Evolutionary conservation across 1,140 invertebrate genomes (phyloP), one percentile per base, ranked within the genome.

Genomic region (Planococcus citri): DNA sequence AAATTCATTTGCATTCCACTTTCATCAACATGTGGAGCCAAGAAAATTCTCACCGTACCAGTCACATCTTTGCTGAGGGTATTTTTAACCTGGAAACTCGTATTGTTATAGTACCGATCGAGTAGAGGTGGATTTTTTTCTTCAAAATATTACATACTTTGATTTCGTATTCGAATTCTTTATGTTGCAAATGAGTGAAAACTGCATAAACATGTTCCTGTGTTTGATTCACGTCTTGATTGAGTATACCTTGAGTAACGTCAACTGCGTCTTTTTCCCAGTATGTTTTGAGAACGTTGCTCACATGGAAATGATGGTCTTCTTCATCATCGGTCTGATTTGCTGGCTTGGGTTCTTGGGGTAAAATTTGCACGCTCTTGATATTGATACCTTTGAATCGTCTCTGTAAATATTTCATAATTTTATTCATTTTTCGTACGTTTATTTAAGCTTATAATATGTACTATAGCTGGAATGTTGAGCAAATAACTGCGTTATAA

Each of bases 11-110:
- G 73, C 27, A 77, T 74, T 1, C 82, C 82, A 25, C 80, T 75
- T 73, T 85, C 83, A 72, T 86, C 82, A 29, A 73, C 73, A 70
- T 80, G 80, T 10, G 84, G 84, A 6, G 80, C 82, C 68, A 85
- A 72, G 76, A 85, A 86, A 27, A 85, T 82, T 14, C 84, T 79
- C n/a, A 83, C 82, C 14, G 83, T 84, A 1, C 82, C 82, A 76
- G 22, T 68, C 74, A 72, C 73, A 1, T 57, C 10, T n/a, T 69
- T 33, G 21, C 69, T 67, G 17, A 61, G 68, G 70, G 78, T 78
- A 71, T 78, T 78, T 22, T 73, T 72, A 1, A 75, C 72, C 73
- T 76, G 51, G 29, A 33, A 12, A 12, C 58, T 70, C n/a, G 27
- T 41, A n/a, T n/a, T n/a, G n/a, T n/a, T n/a, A n/a, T n/a, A n/a